phyloP scores from a whole-genome alignment of 1,140 invertebrate species.

The Bombus ignitus region DNA sequence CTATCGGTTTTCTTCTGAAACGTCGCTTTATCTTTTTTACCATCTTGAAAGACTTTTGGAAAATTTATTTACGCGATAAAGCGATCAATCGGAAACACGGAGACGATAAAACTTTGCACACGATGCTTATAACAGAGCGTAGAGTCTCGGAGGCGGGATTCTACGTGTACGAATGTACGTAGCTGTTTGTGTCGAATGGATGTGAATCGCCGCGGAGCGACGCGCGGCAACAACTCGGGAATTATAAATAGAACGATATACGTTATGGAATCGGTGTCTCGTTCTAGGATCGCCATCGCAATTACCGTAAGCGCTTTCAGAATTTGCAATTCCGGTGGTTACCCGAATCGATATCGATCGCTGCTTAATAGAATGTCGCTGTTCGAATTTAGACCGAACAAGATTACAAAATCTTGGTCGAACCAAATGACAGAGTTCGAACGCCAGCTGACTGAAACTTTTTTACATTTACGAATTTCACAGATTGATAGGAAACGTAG shows the following conservation, averaged over 20 bases:
- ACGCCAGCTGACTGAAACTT: not conserved
- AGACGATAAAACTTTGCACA: not conserved
- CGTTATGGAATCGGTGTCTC: not conserved
- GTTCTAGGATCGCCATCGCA: conserved; percentile 11
- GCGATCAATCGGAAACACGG: not conserved
- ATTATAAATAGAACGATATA: conserved; percentile 23
- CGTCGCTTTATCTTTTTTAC: not conserved
- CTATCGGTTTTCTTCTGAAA: not conserved
- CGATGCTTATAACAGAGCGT: too few relatives aligned
- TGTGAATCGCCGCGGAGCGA: not conserved
- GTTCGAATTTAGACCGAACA: not conserved
- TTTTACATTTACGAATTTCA: not conserved
- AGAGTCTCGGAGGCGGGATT: not conserved
- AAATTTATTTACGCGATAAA: not conserved
- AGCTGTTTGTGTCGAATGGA: not conserved
- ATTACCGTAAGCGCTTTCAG: conserved; percentile 30
- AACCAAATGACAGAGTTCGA: not conserved
- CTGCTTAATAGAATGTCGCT: conserved; percentile 28
- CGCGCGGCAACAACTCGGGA: not conserved
- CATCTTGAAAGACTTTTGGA: not conserved
- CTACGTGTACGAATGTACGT: not conserved
- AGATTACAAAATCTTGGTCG: conserved; percentile 16
- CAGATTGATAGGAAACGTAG: not conserved
- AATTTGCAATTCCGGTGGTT: conserved; percentile 36
- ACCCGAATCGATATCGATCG: conserved; percentile 24